Conservation (phyloP, 2,113 vertebrate species). For the Neolamprologus sp. region DNA sequence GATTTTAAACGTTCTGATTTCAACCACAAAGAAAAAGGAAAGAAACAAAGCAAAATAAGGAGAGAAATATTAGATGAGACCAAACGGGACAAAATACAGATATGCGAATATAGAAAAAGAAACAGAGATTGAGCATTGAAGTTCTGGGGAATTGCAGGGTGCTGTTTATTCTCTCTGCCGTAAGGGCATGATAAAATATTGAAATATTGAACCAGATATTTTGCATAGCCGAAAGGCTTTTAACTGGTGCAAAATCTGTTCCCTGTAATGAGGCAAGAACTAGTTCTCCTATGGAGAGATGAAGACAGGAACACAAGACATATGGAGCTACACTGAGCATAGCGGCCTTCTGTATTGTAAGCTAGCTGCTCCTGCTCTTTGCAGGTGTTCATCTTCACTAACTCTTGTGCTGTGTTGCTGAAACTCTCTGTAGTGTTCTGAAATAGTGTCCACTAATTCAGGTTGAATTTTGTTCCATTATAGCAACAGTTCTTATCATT, state of each 20-base stretch:
- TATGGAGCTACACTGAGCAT: neutral
- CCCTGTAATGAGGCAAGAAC: slow-evolving; percentile 42
- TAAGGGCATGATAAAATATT: slow-evolving; percentile 58
- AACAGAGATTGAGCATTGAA: neutral
- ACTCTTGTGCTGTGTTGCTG: neutral
- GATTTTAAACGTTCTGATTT: neutral
- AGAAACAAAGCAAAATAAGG: neutral
- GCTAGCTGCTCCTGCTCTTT: neutral
- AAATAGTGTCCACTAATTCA: neutral
- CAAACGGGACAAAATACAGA: neutral
- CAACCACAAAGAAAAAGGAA: neutral
- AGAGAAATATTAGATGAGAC: neutral
- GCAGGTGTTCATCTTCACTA: neutral
- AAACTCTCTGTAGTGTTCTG: neutral
- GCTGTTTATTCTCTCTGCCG: slow-evolving; percentile 32
- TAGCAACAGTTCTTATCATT: neutral
- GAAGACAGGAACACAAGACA: neutral
- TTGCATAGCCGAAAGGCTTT: slow-evolving; percentile 52
- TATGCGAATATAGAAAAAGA: neutral
- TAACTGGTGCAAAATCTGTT: slow-evolving; percentile 31
- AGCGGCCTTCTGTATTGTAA: neutral
- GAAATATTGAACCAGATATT: slow-evolving; percentile 58
- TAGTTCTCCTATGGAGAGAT: neutral
- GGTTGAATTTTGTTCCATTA: neutral
- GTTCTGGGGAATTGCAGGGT: slow-evolving; percentile 8